Evolutionary conservation across 2,113 vertebrate species (phyloP), one percentile per base, ranked within the genome.

Genomic region (Thalassoma bifasciatum): DNA sequence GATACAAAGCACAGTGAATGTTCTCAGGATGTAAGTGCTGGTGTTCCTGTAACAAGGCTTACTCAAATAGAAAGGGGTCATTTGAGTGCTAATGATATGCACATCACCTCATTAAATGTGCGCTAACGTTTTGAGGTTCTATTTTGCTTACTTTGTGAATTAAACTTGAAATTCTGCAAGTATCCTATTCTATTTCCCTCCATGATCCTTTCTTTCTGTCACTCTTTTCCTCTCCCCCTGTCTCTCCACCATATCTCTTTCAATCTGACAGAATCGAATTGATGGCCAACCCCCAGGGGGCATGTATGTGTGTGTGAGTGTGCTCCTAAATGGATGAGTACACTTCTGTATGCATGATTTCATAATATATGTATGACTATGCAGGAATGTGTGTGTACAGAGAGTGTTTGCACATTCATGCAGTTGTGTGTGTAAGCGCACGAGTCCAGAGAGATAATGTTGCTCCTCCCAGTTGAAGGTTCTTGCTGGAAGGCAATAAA

Each of bases 401-500:
- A 57, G 13, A 13, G 8, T 22, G 22, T 62, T 52, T 1, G 12
- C 16, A 8, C 37, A 40, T 8, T 57, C 72, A 36, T 58, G 36
- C 84, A 50, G 60, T 66, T 58, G 78, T 67, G 72, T 84, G 76
- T 88, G 30, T 4, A 30, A 30, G 30, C 30, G 30, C 30, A 30
- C 30, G 6, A 30, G 82, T 85, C 62, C 76, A 70, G 59, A 26
- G 82, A 90, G 76, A 91, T 83, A 90, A 69, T 77, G 81, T 87
- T 87, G 93, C 75, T 88, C 89, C 69, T 83, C 89, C 86, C 14
- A 82, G 93, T 83, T 90, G 82, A 83, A 79, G 77, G 65, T 53
- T 72, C 66, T 58, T 82, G 81, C 77, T 77, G 81, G 88, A 82
- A 83, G 78, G 91, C 94, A 94, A 90, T 87, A 94, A 94, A 92